Evolutionary conservation across 2,888 invertebrate species (phyloP), one percentile per base, ranked within the genome.

Genomic region (Steinernema hermaphroditum): DNA sequence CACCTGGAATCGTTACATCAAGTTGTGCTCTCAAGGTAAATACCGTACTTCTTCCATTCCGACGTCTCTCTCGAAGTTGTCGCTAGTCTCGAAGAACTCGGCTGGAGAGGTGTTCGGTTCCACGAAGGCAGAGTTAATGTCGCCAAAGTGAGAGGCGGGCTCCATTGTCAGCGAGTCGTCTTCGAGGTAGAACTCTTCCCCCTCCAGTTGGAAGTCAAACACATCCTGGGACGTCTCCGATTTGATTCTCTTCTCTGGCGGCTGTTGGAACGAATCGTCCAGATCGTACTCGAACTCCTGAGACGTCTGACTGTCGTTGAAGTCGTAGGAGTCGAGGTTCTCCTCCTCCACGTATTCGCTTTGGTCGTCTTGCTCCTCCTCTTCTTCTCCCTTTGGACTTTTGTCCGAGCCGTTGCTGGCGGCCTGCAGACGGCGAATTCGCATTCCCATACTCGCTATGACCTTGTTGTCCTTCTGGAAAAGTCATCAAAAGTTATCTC

Each of bases 401-500:
- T 37, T 37, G 37, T 37, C 37, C 37, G 37, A 37, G 37, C 37
- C 37, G 37, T 12, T 37, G 37, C 12, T 37, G 6, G 37, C 37
- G 6, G 37, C 37, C 37, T 37, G 12, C 2, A 54, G 54, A 2
- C 54, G 22, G 2, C 54, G 54, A 27, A 22, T 27, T 22, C 54
- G 54, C 54, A 54, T 54, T 14, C 27, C 19, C 54, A 54, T 27
- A 16, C 54, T 54, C 27, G 14, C n/a, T 6, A 54, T 22, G 27
- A 27, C 27, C 54, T 27, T 54, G 22, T 54, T 22, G 54, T 54
- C 54, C 27, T 54, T 54, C 46, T 46, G 46, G 4, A 37, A n/a
- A 41, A 41, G 9, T 8, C 43, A 41, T 16, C 43, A 41, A 41
- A 41, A 41, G 8, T 41, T 12, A 41, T 12, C 9, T 16, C 8